A percentile compares a stretch with the other conserved stretches of the same genome.
phyloP scores from a whole-genome alignment of 2,888 invertebrate species.

The Rosalia funebris region DNA sequence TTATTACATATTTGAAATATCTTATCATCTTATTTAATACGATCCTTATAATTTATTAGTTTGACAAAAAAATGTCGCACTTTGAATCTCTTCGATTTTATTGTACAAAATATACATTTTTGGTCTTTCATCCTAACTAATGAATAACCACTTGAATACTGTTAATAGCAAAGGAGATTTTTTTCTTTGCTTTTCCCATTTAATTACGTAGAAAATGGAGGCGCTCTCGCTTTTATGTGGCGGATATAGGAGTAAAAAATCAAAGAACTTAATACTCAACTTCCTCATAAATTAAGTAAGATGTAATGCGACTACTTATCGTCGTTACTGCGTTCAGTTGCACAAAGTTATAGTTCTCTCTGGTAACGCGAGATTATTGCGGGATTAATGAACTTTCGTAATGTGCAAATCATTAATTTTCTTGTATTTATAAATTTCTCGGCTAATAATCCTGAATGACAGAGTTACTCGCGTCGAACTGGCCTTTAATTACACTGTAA shows the following conservation, averaged over 20 bases:
- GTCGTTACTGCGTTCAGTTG: background rate
- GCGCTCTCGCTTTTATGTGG: slow-evolving; percentile 1
- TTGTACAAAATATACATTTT: too few relatives aligned
- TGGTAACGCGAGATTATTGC: background rate
- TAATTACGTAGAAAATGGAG: slow-evolving; percentile 12
- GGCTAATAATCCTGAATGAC: background rate
- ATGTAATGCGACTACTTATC: background rate
- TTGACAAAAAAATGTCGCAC: too few relatives aligned
- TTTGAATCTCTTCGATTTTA: too few relatives aligned
- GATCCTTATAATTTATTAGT: too few relatives aligned
- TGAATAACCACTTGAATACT: too few relatives aligned
- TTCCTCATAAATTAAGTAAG: slow-evolving; percentile 10
- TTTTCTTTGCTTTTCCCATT: background rate
- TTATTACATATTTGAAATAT: too few relatives aligned
- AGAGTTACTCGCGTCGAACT: background rate
- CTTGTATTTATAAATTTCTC: background rate
- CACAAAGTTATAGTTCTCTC: slow-evolving; percentile 1
- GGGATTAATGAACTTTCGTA: slow-evolving; percentile 16
- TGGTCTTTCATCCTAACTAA: too few relatives aligned
- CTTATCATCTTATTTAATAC: too few relatives aligned
- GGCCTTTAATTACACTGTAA: too few relatives aligned
- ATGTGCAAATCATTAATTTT: slow-evolving; percentile 7
- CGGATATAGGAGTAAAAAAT: slow-evolving; percentile 10
- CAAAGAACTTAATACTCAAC: slow-evolving; percentile 1
- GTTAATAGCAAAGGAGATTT: too few relatives aligned